Conservation (phyloP, 1,140 invertebrate species). For the Drosophila truncata region DNA sequence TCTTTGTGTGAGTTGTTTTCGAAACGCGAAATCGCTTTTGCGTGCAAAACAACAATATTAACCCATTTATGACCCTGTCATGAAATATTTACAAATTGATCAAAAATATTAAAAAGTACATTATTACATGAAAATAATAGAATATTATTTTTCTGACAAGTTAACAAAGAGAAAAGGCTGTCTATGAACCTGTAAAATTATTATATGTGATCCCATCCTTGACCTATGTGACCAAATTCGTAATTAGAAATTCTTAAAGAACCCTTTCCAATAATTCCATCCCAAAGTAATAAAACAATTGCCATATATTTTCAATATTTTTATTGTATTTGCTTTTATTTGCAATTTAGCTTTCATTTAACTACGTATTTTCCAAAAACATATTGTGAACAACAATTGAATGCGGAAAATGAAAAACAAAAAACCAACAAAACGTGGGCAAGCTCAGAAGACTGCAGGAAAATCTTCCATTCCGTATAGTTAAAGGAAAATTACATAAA, state of each 20-base stretch:
- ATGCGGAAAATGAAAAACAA: constrained; percentile 63
- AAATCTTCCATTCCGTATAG: constrained; percentile 17
- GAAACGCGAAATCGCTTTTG: constrained; percentile 8
- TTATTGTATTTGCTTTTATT: constrained; percentile 79
- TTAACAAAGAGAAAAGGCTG: not conserved
- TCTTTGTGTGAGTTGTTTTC: constrained; percentile 37
- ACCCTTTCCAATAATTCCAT: not conserved
- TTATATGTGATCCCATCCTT: not conserved
- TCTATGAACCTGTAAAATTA: not conserved
- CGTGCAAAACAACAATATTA: constrained; percentile 33
- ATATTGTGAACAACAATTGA: constrained; percentile 67
- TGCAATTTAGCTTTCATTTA: constrained; percentile 82
- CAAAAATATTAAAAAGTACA: not conserved
- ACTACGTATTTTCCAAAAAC: constrained; percentile 76
- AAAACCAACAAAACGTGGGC: constrained; percentile 53
- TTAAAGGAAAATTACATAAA: constrained; percentile 20
- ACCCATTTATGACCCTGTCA: constrained; percentile 18
- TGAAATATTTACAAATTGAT: not conserved
- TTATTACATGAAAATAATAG: not conserved
- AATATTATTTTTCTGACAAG: not conserved
- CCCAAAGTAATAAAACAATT: not conserved
- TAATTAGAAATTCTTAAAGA: not conserved
- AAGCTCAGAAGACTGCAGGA: constrained; percentile 21
- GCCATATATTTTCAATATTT: constrained; percentile 48
- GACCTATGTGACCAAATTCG: not conserved